A percentile compares a stretch with the other conserved stretches of the same genome.
These are phyloP conservation scores for Peromyscus californicus DNA, from an alignment of 2,113 vertebrate genomes.

Conservation along the genomic window DNA sequence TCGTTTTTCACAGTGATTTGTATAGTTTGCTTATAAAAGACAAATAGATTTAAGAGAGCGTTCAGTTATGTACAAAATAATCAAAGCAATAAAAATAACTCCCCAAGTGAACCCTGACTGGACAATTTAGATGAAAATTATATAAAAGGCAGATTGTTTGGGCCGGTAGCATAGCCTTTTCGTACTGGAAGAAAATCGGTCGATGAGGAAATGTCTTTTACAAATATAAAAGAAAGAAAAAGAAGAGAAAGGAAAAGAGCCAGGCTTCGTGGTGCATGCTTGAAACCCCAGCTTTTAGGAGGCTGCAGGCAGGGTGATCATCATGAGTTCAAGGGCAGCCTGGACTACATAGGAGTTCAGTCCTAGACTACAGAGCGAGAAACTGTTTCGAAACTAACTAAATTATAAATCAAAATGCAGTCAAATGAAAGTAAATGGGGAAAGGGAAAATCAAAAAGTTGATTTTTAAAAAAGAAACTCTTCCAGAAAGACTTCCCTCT, in stretches of 20 bases:
- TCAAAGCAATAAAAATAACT: constrained; percentile 63
- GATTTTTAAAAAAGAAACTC: not conserved
- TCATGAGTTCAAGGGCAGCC: not conserved
- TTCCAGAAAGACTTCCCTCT: constrained; percentile 66
- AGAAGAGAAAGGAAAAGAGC: not conserved
- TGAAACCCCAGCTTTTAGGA: not conserved
- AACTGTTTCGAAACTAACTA: not conserved
- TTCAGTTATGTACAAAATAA: constrained; percentile 67
- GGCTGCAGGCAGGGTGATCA: not conserved
- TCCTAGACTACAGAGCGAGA: not conserved
- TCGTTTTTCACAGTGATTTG: constrained; percentile 62
- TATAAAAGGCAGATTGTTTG: constrained; percentile 70
- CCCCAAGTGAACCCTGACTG: constrained; percentile 62
- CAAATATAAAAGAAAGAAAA: not conserved
- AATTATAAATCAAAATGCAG: not conserved
- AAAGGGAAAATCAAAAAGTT: not conserved
- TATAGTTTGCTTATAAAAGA: constrained; percentile 51
- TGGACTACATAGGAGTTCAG: not conserved
- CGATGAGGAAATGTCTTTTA: constrained; percentile 61
- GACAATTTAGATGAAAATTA: constrained; percentile 63
- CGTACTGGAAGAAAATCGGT: constrained; percentile 57
- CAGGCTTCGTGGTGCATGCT: not conserved
- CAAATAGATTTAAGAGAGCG: constrained; percentile 61
- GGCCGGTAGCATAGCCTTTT: constrained; percentile 44
- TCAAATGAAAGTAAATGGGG: not conserved